Conservation (phyloP, 2,888 invertebrate species). For the Torymus auratus region DNA sequence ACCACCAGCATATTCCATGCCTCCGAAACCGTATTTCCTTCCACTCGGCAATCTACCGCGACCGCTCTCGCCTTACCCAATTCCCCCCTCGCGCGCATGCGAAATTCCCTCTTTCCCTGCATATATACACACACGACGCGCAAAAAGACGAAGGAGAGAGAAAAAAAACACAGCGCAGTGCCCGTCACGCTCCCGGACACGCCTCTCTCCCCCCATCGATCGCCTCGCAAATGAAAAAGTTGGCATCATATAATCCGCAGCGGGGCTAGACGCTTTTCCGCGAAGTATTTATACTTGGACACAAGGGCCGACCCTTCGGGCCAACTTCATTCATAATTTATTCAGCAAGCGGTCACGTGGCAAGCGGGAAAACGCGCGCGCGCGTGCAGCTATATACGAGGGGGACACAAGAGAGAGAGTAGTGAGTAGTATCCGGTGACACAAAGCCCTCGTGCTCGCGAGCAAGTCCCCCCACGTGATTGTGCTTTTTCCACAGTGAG, state of each 20-base stretch:
- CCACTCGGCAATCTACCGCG: too few species aligned
- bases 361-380: not conserved
- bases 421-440: not conserved
- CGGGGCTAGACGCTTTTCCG: conserved; percentile 3
- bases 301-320: conserved; percentile 22
- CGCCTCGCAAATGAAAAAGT: conserved; percentile 27
- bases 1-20: too few species aligned
- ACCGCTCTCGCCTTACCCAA: too few species aligned
- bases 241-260: conserved; percentile 6
- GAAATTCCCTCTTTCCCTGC: not conserved
- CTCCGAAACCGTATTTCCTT: too few species aligned
- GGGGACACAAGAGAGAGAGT: too few species aligned
- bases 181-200: conserved; percentile 15
- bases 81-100: not conserved
- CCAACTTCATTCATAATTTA: conserved; percentile 50
- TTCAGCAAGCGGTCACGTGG: conserved; percentile 33
- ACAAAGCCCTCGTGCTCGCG: not conserved
- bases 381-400: not conserved
- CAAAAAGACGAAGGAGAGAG: not conserved
- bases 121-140: not conserved
- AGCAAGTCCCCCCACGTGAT: too few species aligned
- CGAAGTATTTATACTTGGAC: not conserved
- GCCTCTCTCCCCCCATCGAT: conserved; percentile 32
- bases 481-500: too few species aligned
- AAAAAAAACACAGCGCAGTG: not conserved